phyloP scores from a whole-genome alignment of 2,888 invertebrate species.

The Cataglyphis altisquamis region DNA sequence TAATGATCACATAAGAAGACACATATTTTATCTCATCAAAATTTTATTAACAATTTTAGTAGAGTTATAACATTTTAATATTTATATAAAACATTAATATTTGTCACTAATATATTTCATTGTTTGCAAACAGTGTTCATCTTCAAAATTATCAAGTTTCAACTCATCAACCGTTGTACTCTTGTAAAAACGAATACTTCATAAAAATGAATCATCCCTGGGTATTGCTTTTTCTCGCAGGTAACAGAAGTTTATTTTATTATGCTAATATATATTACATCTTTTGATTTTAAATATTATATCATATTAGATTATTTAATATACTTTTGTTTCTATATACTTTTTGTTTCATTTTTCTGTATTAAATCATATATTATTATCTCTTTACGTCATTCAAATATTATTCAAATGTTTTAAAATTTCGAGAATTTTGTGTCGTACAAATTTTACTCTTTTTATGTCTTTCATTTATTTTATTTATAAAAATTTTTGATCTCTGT shows the following conservation, averaged over 20 bases:
- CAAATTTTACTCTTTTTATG: not conserved
- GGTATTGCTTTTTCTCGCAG: constrained; percentile 75
- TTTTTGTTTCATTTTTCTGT: not conserved
- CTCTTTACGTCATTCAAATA: too few species aligned
- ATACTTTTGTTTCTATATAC: too few species aligned
- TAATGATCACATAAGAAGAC: not conserved
- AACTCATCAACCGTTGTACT: not conserved
- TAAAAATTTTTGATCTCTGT: not conserved
- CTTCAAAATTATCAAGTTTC: constrained; percentile 15
- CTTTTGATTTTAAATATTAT: not conserved
- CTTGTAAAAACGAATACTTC: constrained; percentile 19
- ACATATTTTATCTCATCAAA: not conserved
- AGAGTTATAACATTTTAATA: not conserved
- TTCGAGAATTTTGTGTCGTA: not conserved
- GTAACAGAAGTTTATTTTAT: constrained; percentile 62
- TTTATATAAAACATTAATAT: not conserved
- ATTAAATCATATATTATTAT: not conserved
- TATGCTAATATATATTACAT: not conserved
- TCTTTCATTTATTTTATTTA: not conserved
- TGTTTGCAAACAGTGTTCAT: not conserved
- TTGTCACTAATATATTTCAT: constrained; percentile 12
- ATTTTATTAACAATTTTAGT: not conserved
- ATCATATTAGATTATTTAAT: not conserved
- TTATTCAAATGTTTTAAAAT: not conserved
- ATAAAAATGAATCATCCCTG: constrained; percentile 73